Evolutionary conservation across 2,113 vertebrate genomes (phyloP).

Genomic region (Rhea americana): DNA sequence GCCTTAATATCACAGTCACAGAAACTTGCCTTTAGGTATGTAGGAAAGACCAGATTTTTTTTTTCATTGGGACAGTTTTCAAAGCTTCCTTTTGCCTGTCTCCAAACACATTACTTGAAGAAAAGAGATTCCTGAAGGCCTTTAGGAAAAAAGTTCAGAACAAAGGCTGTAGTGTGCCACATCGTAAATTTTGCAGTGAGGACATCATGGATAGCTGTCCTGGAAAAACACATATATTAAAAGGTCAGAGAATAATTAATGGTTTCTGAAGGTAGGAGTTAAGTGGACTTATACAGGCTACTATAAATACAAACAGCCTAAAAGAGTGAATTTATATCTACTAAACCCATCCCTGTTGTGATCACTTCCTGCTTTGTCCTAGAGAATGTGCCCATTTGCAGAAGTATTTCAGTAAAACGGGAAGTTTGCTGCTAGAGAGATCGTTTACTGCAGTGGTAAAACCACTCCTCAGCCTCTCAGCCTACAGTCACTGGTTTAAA

Average conservation of each 20-base stretch:
- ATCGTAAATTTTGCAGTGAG: not conserved
- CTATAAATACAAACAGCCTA: not conserved
- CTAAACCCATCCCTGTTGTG: not conserved
- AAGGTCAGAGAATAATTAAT: not conserved
- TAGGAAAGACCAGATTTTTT: rapidly evolving
- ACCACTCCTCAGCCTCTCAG: not conserved
- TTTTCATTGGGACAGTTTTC: not conserved
- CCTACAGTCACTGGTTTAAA: not conserved
- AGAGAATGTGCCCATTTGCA: not conserved
- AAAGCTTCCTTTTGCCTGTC: not conserved
- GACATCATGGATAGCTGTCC: not conserved
- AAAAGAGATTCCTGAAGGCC: not conserved
- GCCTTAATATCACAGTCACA: conserved; percentile 1
- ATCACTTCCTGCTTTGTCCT: not conserved
- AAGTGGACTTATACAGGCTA: not conserved
- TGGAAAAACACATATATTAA: not conserved
- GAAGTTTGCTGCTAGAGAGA: not conserved
- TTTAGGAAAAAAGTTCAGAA: not conserved
- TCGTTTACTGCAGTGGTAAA: not conserved
- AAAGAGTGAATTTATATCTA: not conserved
- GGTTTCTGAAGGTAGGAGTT: not conserved
- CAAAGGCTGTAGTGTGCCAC: not conserved
- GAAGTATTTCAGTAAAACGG: not conserved
- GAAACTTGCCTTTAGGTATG: conserved; percentile 27
- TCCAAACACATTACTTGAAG: not conserved